Evolutionary conservation across 2,113 vertebrate species (phyloP), one percentile per base, ranked within the genome.

Genomic region (Lophius piscatorius): DNA sequence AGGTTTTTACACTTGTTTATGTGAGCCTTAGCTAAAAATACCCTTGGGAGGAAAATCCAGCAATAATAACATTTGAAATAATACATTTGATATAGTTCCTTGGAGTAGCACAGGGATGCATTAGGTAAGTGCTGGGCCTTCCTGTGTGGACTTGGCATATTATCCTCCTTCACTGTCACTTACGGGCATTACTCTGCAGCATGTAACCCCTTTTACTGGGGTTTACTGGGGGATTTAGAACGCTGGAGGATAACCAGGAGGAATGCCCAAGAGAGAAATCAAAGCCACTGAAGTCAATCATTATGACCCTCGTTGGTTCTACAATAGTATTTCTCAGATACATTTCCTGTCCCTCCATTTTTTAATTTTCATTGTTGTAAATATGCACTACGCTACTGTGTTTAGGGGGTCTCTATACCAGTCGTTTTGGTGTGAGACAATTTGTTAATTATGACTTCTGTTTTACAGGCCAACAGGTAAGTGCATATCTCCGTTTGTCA

Each of bases 381-480:
- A 31, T 67, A 58, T 64, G 41, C 60, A 44, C 50, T 58, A 31
- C 29, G 44, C 17, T 65, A 52, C 75, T 48, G 57, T 33, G 39
- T 33, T 45, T 18, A 70, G 42, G 22, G 4, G 3, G 57, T 48
- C 17, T 33, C 22, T 52, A n/a, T n/a, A 18, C 20, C 50, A 18
- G 26, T 66, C 60, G 51, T 73, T 70, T 58, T 48, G 35, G 1
- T 54, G 14, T 63, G 41, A 59, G 80, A 41, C 10, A 21, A 12
- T 69, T 14, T 62, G 28, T 62, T 76, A 64, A 13, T 60, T 76
- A 38, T 54, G 31, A 62, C 3, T 82, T 86, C 59, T 79, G 60
- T 79, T 84, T 49, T 62, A 64, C 83, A 90, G 84, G 62, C 45
- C 45, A 76, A 48, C 77, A 89, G 91, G 91, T 91, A 88, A 89